Conservation (phyloP, 2,888 invertebrate species). For the Amaurobius ferox region DNA sequence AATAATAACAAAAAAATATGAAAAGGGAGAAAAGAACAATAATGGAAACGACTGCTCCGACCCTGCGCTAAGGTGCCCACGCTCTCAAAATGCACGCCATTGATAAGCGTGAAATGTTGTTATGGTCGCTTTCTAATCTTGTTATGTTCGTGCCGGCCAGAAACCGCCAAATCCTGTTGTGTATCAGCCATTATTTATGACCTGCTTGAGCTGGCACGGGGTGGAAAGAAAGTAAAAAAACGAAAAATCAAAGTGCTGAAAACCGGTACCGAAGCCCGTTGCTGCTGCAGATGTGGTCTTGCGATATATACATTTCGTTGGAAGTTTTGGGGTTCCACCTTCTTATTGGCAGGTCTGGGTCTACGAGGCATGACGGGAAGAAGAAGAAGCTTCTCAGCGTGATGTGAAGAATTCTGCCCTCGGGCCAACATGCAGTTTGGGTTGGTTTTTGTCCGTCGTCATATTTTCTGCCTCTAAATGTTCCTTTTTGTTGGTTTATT, state of each 20-base stretch:
- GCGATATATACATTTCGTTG: slow-evolving; percentile 10
- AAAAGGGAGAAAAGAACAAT: slow-evolving; percentile 1
- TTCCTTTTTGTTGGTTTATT: not conserved
- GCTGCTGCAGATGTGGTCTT: not conserved
- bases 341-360: slow-evolving; percentile 17
- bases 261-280: slow-evolving; percentile 17
- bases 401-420: slow-evolving; percentile 16
- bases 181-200: slow-evolving; percentile 36
- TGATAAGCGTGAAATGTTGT: slow-evolving; percentile 26
- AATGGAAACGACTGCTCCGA: slow-evolving; percentile 8
- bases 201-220: not conserved
- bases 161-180: slow-evolving; percentile 27
- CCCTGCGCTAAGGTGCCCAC: not conserved
- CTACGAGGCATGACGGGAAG: slow-evolving; percentile 21
- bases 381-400: slow-evolving; percentile 6
- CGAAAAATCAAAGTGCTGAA: slow-evolving; percentile 17
- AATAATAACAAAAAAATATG: not conserved
- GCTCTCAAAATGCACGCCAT: slow-evolving; percentile 17
- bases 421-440: not conserved
- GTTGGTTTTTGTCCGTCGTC: slow-evolving; percentile 5
- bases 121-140: slow-evolving; percentile 35
- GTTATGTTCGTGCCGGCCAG: slow-evolving; percentile 7
- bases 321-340: slow-evolving; percentile 13
- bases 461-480: not conserved
- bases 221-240: not conserved